These are phyloP conservation scores for Psilopogon haemacephalus DNA, from an alignment of 2,113 vertebrate species.

Conservation along the genomic window DNA sequence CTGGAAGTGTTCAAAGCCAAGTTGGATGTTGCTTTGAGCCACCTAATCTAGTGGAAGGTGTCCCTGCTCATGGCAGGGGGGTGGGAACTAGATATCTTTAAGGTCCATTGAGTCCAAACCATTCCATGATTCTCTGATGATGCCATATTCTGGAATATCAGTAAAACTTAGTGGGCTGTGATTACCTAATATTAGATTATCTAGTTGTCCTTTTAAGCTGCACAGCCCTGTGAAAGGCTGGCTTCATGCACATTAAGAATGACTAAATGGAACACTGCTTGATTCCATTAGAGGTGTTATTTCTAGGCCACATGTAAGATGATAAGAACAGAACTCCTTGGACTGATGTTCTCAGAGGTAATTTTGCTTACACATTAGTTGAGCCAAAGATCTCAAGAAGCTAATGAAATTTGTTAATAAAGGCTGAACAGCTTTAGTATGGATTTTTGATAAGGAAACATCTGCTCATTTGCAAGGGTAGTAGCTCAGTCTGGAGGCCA, in stretches of 20 bases:
- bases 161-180: neutral
- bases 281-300: neutral
- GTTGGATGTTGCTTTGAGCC: no score
- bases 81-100: no score
- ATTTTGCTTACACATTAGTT: constrained; percentile 28
- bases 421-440: constrained; percentile 50
- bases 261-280: neutral
- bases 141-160: neutral
- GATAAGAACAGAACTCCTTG: neutral
- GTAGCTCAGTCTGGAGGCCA: constrained; percentile 57
- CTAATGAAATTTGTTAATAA: constrained; percentile 66
- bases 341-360: constrained; percentile 22
- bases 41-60: no score
- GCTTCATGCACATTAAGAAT: neutral
- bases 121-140: no score
- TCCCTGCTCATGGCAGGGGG: no score
- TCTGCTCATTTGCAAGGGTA: constrained; percentile 62
- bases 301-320: neutral
- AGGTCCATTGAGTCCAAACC: no score
- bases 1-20: no score
- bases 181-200: neutral
- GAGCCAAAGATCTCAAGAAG: constrained; percentile 30
- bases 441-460: constrained; percentile 72
- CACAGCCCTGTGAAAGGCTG: neutral
- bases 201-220: neutral